Conservation (phyloP, 2,797 vertebrate genomes). For the Margarornis squamiger region DNA sequence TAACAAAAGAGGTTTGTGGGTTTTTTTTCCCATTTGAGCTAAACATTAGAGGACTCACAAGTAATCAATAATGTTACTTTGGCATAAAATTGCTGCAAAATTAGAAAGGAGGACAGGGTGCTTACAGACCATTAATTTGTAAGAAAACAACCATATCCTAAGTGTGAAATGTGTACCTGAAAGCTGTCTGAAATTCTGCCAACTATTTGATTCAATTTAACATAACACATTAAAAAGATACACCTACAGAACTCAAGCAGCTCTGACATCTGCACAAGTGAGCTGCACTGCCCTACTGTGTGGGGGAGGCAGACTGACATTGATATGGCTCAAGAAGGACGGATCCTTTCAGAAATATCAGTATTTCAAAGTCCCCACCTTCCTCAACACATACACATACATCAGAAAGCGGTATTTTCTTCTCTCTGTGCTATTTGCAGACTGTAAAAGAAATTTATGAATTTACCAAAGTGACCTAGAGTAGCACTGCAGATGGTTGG, state of each 20-base stretch:
- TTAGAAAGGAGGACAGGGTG: neutral
- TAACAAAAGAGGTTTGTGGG: neutral
- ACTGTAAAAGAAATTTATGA: neutral
- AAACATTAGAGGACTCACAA: neutral
- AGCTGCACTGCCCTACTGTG: neutral
- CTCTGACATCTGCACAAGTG: neutral
- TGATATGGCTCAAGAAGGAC: neutral
- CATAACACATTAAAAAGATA: neutral
- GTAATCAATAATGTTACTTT: neutral
- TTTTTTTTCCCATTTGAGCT: neutral
- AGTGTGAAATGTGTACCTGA: neutral
- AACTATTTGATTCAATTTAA: neutral
- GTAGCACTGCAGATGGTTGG: neutral
- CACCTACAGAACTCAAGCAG: neutral
- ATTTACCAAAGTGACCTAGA: neutral
- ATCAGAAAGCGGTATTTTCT: neutral
- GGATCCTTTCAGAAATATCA: neutral
- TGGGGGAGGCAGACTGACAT: neutral
- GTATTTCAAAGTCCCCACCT: neutral
- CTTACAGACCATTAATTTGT: neutral
- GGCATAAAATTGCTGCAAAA: neutral
- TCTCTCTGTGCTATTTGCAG: neutral
- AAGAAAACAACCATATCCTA: neutral
- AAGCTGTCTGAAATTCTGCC: neutral
- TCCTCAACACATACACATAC: neutral